These are phyloP conservation scores for Leucozona laternaria DNA, from an alignment of 2,888 invertebrate species.

Conservation along the genomic window DNA sequence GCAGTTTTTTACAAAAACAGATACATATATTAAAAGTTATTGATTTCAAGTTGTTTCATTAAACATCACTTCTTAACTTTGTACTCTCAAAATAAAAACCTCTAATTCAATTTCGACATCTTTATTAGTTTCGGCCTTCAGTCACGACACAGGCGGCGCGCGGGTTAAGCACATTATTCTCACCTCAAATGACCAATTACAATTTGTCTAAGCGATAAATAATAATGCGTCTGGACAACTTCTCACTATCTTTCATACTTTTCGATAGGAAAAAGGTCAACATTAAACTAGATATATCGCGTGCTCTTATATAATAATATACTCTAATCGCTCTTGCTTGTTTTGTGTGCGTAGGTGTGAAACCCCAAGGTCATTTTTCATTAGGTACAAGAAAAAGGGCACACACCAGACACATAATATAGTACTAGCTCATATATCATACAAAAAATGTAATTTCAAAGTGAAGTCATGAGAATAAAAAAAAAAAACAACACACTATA, in stretches of 20 bases:
- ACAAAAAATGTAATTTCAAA: not conserved
- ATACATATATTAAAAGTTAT: not conserved
- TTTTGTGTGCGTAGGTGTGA: not conserved
- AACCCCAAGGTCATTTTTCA: conserved; percentile 16
- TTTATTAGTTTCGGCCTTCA: not conserved
- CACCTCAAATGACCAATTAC: not conserved
- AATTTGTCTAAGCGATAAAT: conserved; percentile 19
- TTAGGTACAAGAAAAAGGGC: not conserved
- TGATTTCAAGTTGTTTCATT: too few relatives aligned
- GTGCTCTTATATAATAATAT: not conserved
- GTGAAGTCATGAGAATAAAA: not conserved
- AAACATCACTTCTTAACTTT: not conserved
- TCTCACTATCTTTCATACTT: not conserved
- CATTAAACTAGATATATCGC: not conserved
- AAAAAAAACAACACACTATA: not conserved
- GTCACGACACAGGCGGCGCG: too few relatives aligned
- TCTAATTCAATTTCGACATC: not conserved
- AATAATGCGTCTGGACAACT: conserved; percentile 37
- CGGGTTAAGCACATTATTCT: not conserved
- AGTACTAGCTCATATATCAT: not conserved
- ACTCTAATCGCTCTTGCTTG: not conserved
- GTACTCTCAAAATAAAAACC: not conserved
- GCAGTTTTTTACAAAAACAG: too few relatives aligned
- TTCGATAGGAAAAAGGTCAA: conserved; percentile 17
- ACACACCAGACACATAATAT: not conserved